Conservation (phyloP, 2,113 vertebrate species). For the Cinclus mexicanus region DNA sequence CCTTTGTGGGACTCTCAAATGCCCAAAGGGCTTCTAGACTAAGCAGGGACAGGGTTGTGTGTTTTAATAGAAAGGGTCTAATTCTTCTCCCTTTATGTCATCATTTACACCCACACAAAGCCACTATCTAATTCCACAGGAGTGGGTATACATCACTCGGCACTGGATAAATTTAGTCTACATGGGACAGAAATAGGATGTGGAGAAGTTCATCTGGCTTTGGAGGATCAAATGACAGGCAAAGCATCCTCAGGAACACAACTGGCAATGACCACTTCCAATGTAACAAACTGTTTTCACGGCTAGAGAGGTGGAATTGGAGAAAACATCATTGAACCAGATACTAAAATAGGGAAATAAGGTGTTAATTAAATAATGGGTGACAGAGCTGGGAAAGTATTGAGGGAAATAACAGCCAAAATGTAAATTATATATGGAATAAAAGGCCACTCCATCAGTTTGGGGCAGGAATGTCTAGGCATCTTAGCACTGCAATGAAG, state of each 20-base stretch:
- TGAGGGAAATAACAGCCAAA: neutral
- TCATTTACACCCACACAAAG: constrained; percentile 24
- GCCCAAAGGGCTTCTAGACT: neutral
- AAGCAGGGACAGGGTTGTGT: neutral
- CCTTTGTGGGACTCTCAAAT: neutral
- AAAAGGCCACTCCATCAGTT: neutral
- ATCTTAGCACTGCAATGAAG: neutral
- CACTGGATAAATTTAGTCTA: neutral
- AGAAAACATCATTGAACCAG: fast-evolving
- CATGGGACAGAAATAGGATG: neutral
- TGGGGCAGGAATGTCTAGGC: neutral
- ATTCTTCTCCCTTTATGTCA: neutral
- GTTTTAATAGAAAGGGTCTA: neutral
- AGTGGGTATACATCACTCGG: neutral
- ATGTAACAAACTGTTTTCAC: fast-evolving
- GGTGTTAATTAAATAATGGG: neutral
- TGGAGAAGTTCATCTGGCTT: neutral
- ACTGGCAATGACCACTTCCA: neutral
- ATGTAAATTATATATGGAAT: neutral
- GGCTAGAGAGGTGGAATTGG: neutral
- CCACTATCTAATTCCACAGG: neutral
- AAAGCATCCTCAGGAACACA: neutral
- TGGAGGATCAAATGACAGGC: constrained; percentile 18
- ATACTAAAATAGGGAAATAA: neutral
- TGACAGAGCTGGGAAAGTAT: neutral